Base-by-base conservation (phyloP, 35 echinoderm and acorn worm genomes). In the Strongylocentrotus purpuratus region DNA sequence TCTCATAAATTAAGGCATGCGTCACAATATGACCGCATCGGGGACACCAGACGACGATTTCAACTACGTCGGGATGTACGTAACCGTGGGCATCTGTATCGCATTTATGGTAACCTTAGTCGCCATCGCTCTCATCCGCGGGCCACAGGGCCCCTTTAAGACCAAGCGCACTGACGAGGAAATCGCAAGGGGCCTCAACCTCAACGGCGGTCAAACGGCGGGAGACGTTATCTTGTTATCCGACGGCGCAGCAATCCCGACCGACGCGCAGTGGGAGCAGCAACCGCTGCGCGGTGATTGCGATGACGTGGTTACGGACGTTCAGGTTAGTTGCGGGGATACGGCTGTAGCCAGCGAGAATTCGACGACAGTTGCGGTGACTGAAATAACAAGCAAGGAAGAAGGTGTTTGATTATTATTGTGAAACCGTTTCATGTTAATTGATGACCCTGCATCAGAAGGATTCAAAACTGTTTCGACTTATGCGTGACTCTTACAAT, bases 231-330 rank as follows among this genome's bases (percentile, higher is more conserved):
- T 58, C 10, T 11, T 22, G 31, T 31, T 31, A 14, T 31, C 46
- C 10, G 91, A 93, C 46, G 91, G 45, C 17, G 48, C 31, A 11
- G 46, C 17, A 28, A 58, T 45, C 18, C 48, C 46, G 10, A 58
- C 46, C 17, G 91, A 93, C 48, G 91, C 91, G 17, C 91, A 93
- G 31, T 93, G 91, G 91, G 91, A 93, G n/a, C 91, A 93, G 31
- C 91, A 93, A 48, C 91, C 91, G 31, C 91, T 93, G 45, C 45
- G 48, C 31, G 46, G 46, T 93, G 91, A 89, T 13, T 89, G 87
- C 87, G 33, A 89, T 9, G 13, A 89, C 65, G 65, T 18, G 65
- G 65, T 78, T n/a, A n/a, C 65, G 65, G 65, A 78, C 28, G 65
- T 78, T 18, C 65, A n/a, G 22, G 65, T 78, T 28, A 78, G 28